A percentile compares a stretch with the other conserved stretches of the same genome.
Conservation (phyloP, 2,888 invertebrate genomes). For the Camptogramma bilineatum region DNA sequence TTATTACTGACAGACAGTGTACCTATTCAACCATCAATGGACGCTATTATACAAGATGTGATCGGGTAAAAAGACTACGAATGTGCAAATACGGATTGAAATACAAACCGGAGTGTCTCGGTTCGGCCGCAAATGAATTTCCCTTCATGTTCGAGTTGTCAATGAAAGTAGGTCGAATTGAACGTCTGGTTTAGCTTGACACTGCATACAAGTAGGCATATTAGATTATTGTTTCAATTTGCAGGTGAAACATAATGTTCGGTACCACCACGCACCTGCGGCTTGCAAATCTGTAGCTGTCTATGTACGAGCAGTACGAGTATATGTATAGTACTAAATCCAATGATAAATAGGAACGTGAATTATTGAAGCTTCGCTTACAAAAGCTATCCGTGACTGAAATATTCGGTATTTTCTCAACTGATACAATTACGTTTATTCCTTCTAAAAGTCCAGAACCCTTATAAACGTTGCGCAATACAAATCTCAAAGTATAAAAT, state of each 20-base stretch:
- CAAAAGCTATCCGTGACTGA: constrained; percentile 21
- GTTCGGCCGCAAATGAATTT: constrained; percentile 66
- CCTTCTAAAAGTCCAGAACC: neutral
- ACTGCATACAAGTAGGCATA: constrained; percentile 48
- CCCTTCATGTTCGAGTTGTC: constrained; percentile 70
- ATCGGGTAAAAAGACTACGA: constrained; percentile 24
- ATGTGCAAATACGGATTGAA: constrained; percentile 48
- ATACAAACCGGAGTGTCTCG: constrained; percentile 51
- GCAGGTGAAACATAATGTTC: constrained; percentile 40
- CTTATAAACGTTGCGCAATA: constrained; percentile 1
- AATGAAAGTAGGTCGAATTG: constrained; percentile 72
- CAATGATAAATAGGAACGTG: constrained; percentile 45
- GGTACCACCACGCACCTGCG: constrained; percentile 51
- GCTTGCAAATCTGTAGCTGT: constrained; percentile 28
- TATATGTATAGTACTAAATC: too few species aligned
- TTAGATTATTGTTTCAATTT: constrained; percentile 55
- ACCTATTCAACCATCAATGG: constrained; percentile 16
- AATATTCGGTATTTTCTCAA: constrained; percentile 21
- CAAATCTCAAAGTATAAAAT: constrained; percentile 9
- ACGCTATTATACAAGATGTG: constrained; percentile 18
- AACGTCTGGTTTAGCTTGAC: constrained; percentile 66
- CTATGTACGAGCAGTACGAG: too few species aligned
- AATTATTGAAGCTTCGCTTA: constrained; percentile 44
- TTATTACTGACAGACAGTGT: constrained; percentile 7
- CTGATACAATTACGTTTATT: constrained; percentile 14